Conservation (phyloP, 2,888 invertebrate species). For the Adelognathus sp. region DNA sequence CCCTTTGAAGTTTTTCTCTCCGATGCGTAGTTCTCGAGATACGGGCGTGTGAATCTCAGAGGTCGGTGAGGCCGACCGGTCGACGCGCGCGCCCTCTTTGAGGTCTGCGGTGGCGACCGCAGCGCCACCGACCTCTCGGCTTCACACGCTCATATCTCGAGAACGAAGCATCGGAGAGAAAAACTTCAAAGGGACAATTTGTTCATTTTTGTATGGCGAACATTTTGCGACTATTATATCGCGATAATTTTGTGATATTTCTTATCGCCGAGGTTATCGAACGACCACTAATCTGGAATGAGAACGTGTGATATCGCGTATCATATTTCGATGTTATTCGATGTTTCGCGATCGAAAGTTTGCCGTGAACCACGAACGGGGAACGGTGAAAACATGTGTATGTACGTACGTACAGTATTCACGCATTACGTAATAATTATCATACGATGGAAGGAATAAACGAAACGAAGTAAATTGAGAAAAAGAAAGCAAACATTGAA, state of each 20-base stretch:
- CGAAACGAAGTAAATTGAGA: constrained; percentile 24
- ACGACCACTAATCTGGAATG: constrained; percentile 20
- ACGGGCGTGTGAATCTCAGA: neutral
- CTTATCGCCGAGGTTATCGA: neutral
- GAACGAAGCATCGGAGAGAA: neutral
- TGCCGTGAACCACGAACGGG: constrained; percentile 23
- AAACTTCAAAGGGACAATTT: neutral
- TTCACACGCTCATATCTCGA: neutral
- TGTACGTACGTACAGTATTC: constrained; percentile 64
- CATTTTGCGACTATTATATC: neutral
- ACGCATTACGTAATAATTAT: constrained; percentile 56
- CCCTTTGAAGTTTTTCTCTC: neutral
- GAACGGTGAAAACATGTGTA: constrained; percentile 45
- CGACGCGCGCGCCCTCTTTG: no score
- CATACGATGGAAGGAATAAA: constrained; percentile 12
- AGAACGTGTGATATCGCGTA: constrained; percentile 14
- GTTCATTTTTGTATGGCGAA: neutral
- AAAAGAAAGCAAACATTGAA: constrained; percentile 24
- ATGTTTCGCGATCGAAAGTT: constrained; percentile 16
- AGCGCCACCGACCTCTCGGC: neutral
- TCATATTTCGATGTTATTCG: no score
- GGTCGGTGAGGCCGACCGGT: neutral
- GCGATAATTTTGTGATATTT: neutral
- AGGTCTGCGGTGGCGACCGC: no score
- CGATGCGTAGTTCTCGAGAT: neutral